A percentile compares a stretch with the other conserved stretches of the same genome.
Evolutionary conservation across 2,797 vertebrate genomes (phyloP).

Genomic region (Emydoidea blandingii): DNA sequence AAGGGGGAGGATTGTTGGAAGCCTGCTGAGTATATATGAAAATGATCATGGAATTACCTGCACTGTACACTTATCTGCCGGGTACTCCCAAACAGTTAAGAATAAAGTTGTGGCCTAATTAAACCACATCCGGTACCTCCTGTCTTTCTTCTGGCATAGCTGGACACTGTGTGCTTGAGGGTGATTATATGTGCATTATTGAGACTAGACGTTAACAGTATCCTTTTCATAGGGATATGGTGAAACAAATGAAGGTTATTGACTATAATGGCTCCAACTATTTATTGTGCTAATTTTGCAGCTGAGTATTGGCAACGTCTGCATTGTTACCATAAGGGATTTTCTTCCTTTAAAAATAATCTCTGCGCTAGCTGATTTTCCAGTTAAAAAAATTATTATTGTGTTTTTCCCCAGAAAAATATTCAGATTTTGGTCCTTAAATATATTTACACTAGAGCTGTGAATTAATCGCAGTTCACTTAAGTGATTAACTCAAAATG

Average conservation of each 20-base stretch:
- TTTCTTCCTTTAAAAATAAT: neutral
- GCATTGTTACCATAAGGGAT: constrained; percentile 18
- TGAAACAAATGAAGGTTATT: constrained; percentile 60
- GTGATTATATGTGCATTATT: constrained; percentile 4
- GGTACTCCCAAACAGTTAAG: too few species aligned
- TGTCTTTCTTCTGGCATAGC: too few species aligned
- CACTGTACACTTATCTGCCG: too few species aligned
- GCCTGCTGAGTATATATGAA: too few species aligned
- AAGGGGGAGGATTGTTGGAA: neutral
- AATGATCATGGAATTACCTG: too few species aligned
- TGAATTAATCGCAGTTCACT: too few species aligned
- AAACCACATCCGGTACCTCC: too few species aligned
- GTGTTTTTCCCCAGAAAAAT: constrained; percentile 41
- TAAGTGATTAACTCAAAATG: too few species aligned
- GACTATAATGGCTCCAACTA: constrained; percentile 55
- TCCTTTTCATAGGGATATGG: constrained; percentile 49
- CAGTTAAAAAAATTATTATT: constrained; percentile 51
- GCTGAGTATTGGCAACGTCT: constrained; percentile 21
- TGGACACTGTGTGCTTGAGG: too few species aligned
- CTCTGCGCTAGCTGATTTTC: neutral
- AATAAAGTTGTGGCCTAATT: too few species aligned
- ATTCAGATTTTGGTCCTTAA: constrained; percentile 25
- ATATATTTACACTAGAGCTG: constrained; percentile 17
- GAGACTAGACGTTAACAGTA: constrained; percentile 30
- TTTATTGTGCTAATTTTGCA: neutral